Evolutionary conservation across 2,797 vertebrate genomes (phyloP), one percentile per base, ranked within the genome.

Genomic region (Hozukius guyotensis): DNA sequence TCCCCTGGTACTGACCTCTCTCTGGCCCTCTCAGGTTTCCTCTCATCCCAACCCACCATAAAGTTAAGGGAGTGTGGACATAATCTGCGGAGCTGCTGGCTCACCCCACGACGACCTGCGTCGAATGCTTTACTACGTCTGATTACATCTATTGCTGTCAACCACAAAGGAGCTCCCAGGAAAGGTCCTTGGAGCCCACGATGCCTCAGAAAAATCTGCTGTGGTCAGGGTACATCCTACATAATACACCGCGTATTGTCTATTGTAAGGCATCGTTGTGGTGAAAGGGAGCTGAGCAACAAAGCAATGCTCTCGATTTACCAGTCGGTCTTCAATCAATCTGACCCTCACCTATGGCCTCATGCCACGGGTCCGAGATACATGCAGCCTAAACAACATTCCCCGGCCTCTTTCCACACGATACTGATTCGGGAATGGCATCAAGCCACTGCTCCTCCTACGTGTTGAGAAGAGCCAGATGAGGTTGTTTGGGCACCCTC

Each of bases 141-240:
- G 93, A 94, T 94, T 93, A 89, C 83, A 95, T 95, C 94, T 94
- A 85, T 87, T 87, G 81, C 87, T 85, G 80, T 90, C 87, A 87
- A 92, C 81, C 78, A 89, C 75, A 85, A 84, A 85, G 78, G 77
- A 78, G 68, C 84, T 86, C 77, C 78, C 56, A 87, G 72, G 67
- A 77, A 79, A 84, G 86, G 75, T 77, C 79, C 56, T 9, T 69
- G 67, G 53, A 85, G 79, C 64, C 68, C 46, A 42, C 6, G 72
- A 78, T 84, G 78, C 77, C 78, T 83, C 77, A 49, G 14, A 62
- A 68, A 34, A 65, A 61, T 71, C 71, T 66, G 57, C 25, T 78
- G 77, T 76, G 59, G 32, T 81, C 20, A 31, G 36, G 46, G 49
- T 71, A 59, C 63, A 76, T 71, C 67, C 60, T 27, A 42, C 42